Evolutionary conservation across 2,797 vertebrate genomes (phyloP), one percentile per base, ranked within the genome.

Genomic region (Megalops cyprinoides): DNA sequence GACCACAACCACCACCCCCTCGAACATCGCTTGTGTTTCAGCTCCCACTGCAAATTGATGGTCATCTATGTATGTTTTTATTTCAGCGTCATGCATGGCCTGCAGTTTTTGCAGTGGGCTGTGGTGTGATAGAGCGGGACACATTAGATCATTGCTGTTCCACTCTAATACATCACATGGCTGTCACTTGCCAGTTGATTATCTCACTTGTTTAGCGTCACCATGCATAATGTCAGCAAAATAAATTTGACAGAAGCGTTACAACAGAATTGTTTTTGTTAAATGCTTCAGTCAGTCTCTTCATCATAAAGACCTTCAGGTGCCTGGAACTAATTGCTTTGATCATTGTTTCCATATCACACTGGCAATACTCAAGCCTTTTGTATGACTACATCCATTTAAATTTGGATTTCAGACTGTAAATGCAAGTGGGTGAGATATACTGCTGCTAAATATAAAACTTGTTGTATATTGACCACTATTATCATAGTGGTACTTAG

Each of bases 231-330:
- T 39, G 34, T 55, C 48, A 73, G 60, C 31, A 58, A n/a, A 44
- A 56, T 12, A 9, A 76, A 9, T 44, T 44, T 42, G 23, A 75
- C 71, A 60, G 71, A 58, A 42, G 58, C 42, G 77, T 74, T 53
- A 15, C 37, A 7, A 34, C 28, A 44, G 39, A n/a, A n/a, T 69
- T 28, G 15, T 12, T 34, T 37, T 65, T 65, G 8, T 28, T 10
- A 15, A 46, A 25, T 23, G 3, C 37, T 34, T 65, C 37, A 37
- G 15, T 73, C 67, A 10, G 67, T 73, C 18, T 1, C 23, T 31
- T 15, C 31, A 37, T 23, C 39, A 46, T 20, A n/a, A 73, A 9
- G 18, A 6, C 23, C 44, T 73, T 73, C 34, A 2, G 14, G 9
- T 25, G 2, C 39, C 34, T 7, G 8, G 34, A 73, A 7, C 20